Evolutionary conservation across 2,797 vertebrate species (phyloP).

Genomic region (Glossophaga mutica): DNA sequence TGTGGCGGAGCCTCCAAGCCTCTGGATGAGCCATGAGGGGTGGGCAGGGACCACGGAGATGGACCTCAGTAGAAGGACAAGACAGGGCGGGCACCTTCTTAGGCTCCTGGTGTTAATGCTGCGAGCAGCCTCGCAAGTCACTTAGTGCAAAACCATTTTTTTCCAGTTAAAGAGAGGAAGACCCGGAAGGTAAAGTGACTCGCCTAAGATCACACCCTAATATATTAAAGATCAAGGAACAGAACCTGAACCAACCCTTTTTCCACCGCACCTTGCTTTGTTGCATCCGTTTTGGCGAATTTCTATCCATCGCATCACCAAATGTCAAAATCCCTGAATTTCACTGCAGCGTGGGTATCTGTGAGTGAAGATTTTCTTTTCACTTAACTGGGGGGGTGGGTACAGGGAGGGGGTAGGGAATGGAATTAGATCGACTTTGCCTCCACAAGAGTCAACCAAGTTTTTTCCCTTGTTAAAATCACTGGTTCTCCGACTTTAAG

Average conservation of each 20-base stretch:
- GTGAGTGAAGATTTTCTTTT: neutral
- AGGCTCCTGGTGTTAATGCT: neutral
- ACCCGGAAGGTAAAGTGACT: neutral
- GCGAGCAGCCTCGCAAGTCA: neutral
- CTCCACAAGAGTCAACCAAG: neutral
- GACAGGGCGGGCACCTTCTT: neutral
- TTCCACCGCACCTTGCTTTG: neutral
- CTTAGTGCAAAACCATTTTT: neutral
- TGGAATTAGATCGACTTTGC: neutral
- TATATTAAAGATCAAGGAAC: neutral
- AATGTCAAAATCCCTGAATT: neutral
- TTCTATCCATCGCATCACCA: neutral
- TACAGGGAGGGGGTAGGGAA: fast-evolving
- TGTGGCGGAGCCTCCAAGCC: neutral
- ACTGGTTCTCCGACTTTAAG: neutral
- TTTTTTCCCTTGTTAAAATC: neutral
- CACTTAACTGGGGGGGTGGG: neutral
- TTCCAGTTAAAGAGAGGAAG: neutral
- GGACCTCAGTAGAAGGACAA: neutral
- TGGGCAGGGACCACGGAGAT: neutral
- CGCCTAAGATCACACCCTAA: neutral
- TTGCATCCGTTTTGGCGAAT: neutral
- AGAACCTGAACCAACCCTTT: neutral
- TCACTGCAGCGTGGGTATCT: neutral
- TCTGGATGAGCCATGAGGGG: neutral